phyloP scores from a whole-genome alignment of 2,888 invertebrate species.

The Epinotia nisella region DNA sequence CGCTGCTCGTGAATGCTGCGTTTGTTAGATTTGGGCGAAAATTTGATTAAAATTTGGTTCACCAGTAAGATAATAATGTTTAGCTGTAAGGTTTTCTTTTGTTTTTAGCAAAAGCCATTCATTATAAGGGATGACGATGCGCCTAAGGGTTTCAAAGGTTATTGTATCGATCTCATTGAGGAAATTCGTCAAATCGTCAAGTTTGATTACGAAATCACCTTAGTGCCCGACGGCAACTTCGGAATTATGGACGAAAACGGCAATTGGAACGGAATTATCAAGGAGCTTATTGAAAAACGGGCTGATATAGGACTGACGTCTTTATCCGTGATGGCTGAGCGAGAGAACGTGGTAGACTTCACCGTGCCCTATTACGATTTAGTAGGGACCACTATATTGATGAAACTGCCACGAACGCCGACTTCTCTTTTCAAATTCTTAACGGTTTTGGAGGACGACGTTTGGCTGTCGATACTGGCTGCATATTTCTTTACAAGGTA shows the following conservation, averaged over 20 bases:
- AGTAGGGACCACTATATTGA: constrained; percentile 98
- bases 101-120: constrained; percentile 91
- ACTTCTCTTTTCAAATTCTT: constrained; percentile 98
- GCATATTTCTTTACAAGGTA: constrained; percentile 97
- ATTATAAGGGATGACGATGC: constrained; percentile 88
- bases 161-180: constrained; percentile 97
- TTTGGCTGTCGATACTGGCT: constrained; percentile 98
- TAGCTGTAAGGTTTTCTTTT: constrained; percentile 21
- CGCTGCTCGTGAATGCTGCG: constrained; percentile 13
- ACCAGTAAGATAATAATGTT: neutral
- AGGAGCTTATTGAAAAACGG: constrained; percentile 91
- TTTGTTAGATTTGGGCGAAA: constrained; percentile 5
- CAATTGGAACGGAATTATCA: constrained; percentile 94
- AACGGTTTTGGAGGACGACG: constrained; percentile 97
- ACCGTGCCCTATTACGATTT: constrained; percentile 99
- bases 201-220: constrained; percentile 95
- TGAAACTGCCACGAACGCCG: constrained; percentile 94
- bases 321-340: constrained; percentile 98
- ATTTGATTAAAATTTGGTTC: neutral
- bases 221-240: constrained; percentile 92
- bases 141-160: constrained; percentile 91
- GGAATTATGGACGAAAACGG: constrained; percentile 95
- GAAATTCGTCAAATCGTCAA: constrained; percentile 93
- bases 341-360: constrained; percentile 98
- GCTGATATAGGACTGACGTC: constrained; percentile 98